Percentiles rank a stretch among this genome's conserved stretches.
These are phyloP conservation scores for Diplolepis rosae DNA, from an alignment of 2,888 invertebrate genomes.

Conservation along the genomic window DNA sequence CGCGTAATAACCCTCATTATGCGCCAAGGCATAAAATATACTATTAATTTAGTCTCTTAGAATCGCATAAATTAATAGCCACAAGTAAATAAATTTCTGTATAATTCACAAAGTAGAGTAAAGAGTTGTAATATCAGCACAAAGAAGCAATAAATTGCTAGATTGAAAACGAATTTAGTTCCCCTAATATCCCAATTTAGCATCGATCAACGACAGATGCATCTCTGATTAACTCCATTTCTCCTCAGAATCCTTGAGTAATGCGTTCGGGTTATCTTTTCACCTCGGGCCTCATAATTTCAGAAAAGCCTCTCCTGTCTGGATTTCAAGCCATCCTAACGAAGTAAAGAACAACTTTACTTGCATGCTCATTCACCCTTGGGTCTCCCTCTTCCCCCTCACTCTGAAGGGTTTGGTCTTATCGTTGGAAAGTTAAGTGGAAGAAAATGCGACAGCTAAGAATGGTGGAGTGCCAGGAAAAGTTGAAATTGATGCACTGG, in stretches of 20 bases:
- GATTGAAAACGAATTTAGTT: constrained; percentile 4
- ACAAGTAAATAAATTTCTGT: too few relatives aligned
- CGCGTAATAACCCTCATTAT: too few relatives aligned
- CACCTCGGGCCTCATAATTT: constrained; percentile 70
- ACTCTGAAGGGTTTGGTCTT: constrained; percentile 43
- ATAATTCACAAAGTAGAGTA: too few relatives aligned
- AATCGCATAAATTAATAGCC: too few relatives aligned
- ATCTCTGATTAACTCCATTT: constrained; percentile 15
- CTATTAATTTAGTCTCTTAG: too few relatives aligned
- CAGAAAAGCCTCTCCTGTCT: constrained; percentile 55
- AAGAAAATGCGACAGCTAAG: constrained; percentile 68
- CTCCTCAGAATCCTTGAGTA: constrained; percentile 58
- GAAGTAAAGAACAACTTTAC: constrained; percentile 70
- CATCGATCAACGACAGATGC: constrained; percentile 23
- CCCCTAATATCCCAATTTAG: background rate
- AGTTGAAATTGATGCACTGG: constrained; percentile 71
- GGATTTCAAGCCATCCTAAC: constrained; percentile 57
- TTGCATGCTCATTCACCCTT: constrained; percentile 50
- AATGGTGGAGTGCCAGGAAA: constrained; percentile 53
- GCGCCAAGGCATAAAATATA: too few relatives aligned
- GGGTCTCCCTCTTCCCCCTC: constrained; percentile 37
- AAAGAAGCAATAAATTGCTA: background rate
- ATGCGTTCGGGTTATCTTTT: constrained; percentile 70
- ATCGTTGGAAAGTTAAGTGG: constrained; percentile 62
- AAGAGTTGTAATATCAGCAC: too few relatives aligned